Conservation (phyloP, 2,113 vertebrate genomes). For the Nesoenas mayeri region DNA sequence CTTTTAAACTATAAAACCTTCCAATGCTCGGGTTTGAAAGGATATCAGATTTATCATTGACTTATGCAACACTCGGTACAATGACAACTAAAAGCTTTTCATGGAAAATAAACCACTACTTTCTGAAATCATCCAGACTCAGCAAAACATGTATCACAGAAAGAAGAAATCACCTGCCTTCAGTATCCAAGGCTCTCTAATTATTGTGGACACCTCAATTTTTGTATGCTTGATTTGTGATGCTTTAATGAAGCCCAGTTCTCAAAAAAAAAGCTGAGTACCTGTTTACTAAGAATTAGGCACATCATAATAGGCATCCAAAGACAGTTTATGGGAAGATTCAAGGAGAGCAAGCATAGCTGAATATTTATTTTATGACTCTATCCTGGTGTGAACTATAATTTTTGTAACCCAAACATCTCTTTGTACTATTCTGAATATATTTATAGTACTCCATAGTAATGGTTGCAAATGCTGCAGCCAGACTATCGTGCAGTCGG, state of each 20-base stretch:
- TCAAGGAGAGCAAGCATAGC: neutral
- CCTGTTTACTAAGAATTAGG: neutral
- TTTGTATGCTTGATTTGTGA: neutral
- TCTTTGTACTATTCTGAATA: neutral
- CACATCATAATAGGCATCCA: neutral
- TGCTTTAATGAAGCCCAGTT: neutral
- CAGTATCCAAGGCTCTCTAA: neutral
- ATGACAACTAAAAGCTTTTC: neutral
- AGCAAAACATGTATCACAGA: neutral
- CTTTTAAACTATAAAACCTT: slow-evolving; percentile 30
- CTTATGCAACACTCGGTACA: neutral
- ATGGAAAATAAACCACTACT: neutral
- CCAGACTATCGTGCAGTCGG: neutral
- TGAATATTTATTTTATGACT: neutral
- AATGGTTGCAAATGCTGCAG: neutral
- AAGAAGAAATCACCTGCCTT: neutral
- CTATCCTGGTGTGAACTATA: neutral
- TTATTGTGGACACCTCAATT: neutral
- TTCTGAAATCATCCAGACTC: neutral
- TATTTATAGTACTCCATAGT: neutral
- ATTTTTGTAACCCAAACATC: neutral
- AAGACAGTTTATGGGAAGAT: neutral
- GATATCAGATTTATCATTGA: slow-evolving; percentile 37
- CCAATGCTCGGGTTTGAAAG: neutral
- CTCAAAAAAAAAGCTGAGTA: neutral